Percentiles rank a stretch among this genome's conserved stretches.
These are phyloP conservation scores for Hetaerina americana DNA, from an alignment of 1,140 invertebrate genomes.

Conservation along the genomic window DNA sequence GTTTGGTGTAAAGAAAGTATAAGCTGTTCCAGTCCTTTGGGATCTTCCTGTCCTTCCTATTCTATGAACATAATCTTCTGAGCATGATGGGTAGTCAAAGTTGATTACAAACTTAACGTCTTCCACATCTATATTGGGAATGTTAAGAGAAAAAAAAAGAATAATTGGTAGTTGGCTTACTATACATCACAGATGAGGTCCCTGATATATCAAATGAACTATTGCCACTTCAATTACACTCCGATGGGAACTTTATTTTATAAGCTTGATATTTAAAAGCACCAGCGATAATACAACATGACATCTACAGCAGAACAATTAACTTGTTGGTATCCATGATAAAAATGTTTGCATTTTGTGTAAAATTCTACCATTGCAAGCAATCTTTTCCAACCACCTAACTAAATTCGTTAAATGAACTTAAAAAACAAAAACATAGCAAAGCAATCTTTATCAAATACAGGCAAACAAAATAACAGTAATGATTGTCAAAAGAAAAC, in stretches of 20 bases:
- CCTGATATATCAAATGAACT: background rate
- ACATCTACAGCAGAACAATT: background rate
- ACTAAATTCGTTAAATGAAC: background rate
- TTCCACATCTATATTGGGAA: conserved; percentile 82
- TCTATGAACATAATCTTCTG: conserved; percentile 98
- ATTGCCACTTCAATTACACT: background rate
- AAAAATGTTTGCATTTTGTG: background rate
- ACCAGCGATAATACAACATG: background rate
- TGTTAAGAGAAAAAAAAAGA: conserved; percentile 21
- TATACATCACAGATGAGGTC: background rate
- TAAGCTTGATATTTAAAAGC: background rate
- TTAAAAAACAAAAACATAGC: background rate
- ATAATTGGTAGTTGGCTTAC: background rate
- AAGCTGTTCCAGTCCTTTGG: conserved; percentile 91
- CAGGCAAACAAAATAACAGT: background rate
- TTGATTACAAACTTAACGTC: conserved; percentile 99
- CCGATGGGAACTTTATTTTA: background rate
- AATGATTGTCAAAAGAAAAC: no score
- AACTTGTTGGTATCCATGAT: background rate
- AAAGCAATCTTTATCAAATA: no score
- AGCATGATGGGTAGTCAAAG: conserved; percentile 97
- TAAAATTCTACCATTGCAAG: background rate
- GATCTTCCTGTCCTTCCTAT: conserved; percentile 95
- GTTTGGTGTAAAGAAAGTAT: conserved; percentile 92
- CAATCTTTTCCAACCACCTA: background rate